Percentiles rank a stretch among this genome's conserved stretches.
phyloP scores from a whole-genome alignment of 2,888 invertebrate species.

The Crossocerus cetratus region DNA sequence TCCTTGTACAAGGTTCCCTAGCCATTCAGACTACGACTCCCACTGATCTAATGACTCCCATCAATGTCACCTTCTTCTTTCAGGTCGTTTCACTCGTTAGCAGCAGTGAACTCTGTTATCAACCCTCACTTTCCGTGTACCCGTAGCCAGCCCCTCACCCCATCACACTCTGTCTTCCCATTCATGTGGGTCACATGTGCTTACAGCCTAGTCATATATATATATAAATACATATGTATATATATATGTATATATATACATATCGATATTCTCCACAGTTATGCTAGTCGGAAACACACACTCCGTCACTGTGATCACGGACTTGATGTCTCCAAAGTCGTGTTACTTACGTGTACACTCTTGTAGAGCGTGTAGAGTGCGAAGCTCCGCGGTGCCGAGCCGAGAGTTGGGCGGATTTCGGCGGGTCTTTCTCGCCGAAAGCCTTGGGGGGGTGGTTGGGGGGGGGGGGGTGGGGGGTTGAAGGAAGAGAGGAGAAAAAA shows the following conservation, averaged over 20 bases:
- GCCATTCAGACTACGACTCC: background rate
- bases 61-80: slow-evolving; percentile 11
- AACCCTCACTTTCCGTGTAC: background rate
- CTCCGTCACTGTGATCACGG: no score
- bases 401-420: background rate
- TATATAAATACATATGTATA: no score
- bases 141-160: background rate
- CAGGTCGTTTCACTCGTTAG: background rate
- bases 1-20: background rate
- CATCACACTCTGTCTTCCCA: no score
- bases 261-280: no score
- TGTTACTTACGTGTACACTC: no score
- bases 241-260: no score
- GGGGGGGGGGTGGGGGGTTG: slow-evolving; percentile 8
- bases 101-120: background rate
- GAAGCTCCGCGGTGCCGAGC: no score
- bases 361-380: no score
- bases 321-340: no score
- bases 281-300: no score
- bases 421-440: background rate
- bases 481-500: background rate
- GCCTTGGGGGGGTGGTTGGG: slow-evolving; percentile 5
- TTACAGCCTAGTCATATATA: no score
- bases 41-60: background rate
- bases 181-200: no score